These are phyloP conservation scores for Heliconius erato DNA, from an alignment of 2,888 invertebrate genomes.

Conservation along the genomic window DNA sequence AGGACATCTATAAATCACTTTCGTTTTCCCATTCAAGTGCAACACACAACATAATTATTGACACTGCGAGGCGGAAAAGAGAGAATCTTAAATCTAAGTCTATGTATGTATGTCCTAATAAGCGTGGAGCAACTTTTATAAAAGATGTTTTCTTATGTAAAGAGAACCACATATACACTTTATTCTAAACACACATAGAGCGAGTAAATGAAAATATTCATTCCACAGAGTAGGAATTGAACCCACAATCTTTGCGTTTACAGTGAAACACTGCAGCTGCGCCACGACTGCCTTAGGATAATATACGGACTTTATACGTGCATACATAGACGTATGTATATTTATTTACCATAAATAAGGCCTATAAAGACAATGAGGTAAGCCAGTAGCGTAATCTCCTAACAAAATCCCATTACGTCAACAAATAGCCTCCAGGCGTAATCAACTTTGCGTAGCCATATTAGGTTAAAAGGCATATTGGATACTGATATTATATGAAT, in stretches of 20 bases:
- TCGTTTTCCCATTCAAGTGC: too few species aligned
- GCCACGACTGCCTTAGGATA: not conserved
- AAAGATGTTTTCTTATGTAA: too few species aligned
- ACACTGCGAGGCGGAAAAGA: too few species aligned
- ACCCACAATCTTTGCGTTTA: not conserved
- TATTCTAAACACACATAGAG: not conserved
- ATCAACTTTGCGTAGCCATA: constrained; percentile 39
- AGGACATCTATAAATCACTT: too few species aligned
- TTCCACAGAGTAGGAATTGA: too few species aligned
- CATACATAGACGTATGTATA: not conserved
- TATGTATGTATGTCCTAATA: too few species aligned
- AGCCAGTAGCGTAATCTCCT: constrained; percentile 18
- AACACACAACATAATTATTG: too few species aligned
- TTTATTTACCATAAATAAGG: constrained; percentile 7
- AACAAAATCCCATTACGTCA: constrained; percentile 28
- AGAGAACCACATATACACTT: too few species aligned
- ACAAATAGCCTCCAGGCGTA: constrained; percentile 35
- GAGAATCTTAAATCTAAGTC: too few species aligned
- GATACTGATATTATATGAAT: not conserved
- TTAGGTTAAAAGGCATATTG: constrained; percentile 28
- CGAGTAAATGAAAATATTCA: not conserved
- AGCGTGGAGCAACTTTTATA: too few species aligned
- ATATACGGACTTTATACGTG: not conserved
- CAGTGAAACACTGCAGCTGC: not conserved
- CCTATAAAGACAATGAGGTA: constrained; percentile 16